These are phyloP conservation scores for Balaeniceps rex DNA, from an alignment of 2,113 vertebrate species.

Conservation along the genomic window DNA sequence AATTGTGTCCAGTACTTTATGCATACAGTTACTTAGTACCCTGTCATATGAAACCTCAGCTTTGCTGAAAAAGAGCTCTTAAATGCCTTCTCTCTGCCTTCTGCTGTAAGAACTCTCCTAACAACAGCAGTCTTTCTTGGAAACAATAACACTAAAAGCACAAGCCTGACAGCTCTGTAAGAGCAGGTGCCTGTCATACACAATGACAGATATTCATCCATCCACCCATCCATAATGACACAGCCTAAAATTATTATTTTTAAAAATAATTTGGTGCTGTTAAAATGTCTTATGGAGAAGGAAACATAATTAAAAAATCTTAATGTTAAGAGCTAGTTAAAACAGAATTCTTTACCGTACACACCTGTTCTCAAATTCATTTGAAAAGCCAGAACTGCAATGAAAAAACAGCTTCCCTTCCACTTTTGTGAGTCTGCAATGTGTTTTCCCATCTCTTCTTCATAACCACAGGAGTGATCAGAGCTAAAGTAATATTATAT, in stretches of 20 bases:
- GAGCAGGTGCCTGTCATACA: constrained; percentile 36
- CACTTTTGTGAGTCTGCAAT: not conserved
- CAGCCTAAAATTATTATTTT: constrained; percentile 8
- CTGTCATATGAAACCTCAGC: not conserved
- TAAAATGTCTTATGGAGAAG: not conserved
- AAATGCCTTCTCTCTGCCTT: not conserved
- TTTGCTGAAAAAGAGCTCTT: not conserved
- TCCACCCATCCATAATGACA: not conserved
- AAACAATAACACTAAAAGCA: constrained; percentile 1
- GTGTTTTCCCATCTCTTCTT: not conserved
- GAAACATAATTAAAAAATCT: not conserved
- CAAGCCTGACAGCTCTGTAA: constrained; percentile 6
- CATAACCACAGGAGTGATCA: not conserved
- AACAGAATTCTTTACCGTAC: not conserved
- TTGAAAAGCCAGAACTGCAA: not conserved
- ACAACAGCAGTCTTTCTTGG: not conserved
- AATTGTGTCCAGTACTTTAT: not conserved
- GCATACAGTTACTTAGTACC: not conserved
- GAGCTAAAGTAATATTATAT: not conserved
- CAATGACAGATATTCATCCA: constrained; percentile 34
- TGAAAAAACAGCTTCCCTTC: not conserved
- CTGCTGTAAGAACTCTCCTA: not conserved
- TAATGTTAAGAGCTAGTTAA: not conserved
- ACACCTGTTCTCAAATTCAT: not conserved
- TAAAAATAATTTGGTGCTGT: not conserved